These are phyloP conservation scores for Ailuropoda melanoleuca DNA, from an alignment of 2,113 vertebrate species.

Conservation along the genomic window DNA sequence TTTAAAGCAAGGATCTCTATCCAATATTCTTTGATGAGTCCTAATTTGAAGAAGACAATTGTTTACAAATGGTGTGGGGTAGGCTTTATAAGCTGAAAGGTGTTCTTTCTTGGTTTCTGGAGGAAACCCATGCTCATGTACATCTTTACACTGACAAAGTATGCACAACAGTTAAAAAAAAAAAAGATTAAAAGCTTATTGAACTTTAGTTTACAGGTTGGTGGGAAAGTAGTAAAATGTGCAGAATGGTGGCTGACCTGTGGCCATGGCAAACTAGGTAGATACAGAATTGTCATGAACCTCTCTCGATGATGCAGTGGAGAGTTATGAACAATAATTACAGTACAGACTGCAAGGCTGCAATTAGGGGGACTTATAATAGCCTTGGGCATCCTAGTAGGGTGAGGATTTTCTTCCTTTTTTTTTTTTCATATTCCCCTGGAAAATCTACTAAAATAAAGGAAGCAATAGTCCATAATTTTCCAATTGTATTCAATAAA, in stretches of 20 bases:
- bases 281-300: neutral
- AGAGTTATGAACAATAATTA: neutral
- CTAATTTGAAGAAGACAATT: neutral
- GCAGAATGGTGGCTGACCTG: neutral
- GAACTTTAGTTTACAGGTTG: neutral
- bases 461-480: neutral
- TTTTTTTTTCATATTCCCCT: neutral
- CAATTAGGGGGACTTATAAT: neutral
- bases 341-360: neutral
- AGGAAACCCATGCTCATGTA: neutral
- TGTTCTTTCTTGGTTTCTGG: neutral
- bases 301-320: neutral
- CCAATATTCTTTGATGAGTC: neutral
- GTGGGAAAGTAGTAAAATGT: neutral
- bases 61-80: neutral
- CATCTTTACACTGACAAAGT: neutral
- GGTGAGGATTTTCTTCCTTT: neutral
- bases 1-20: neutral
- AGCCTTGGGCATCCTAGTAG: neutral
- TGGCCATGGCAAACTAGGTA: neutral
- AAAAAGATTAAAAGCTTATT: neutral
- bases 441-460: neutral
- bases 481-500: conserved; percentile 11
- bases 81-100: neutral
- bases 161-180: neutral